Conservation (phyloP, 2,797 vertebrate species). For the Euthynnus affinis region DNA sequence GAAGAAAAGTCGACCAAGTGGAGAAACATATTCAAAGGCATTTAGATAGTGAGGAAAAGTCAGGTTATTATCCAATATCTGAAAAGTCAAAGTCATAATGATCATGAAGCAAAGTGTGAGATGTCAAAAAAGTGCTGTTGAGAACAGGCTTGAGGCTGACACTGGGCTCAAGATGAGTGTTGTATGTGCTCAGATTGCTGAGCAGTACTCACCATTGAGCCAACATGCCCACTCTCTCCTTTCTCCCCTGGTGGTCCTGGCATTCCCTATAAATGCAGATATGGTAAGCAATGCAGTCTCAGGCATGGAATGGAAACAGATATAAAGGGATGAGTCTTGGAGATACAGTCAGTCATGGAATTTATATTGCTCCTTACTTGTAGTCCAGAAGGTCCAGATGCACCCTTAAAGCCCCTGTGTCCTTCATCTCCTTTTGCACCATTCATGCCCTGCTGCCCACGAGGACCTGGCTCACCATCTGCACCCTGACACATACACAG, state of each 20-base stretch:
- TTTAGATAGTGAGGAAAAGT: conserved; percentile 15
- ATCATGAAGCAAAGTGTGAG: conserved; percentile 27
- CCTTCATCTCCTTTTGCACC: conserved; percentile 96
- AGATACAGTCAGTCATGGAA: not conserved
- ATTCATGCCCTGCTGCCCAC: conserved; percentile 93
- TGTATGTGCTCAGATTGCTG: conserved; percentile 20
- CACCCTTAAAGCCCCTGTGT: conserved; percentile 87
- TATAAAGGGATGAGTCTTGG: not conserved
- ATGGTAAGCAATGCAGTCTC: conserved; percentile 13
- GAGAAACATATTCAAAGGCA: conserved; percentile 21
- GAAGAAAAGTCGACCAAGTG: not conserved
- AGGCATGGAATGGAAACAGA: conserved; percentile 17
- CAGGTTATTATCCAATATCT: conserved; percentile 8
- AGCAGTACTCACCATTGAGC: conserved; percentile 86
- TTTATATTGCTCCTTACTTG: conserved; percentile 82
- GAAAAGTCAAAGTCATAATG: conserved; percentile 31
- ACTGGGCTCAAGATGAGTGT: conserved; percentile 25
- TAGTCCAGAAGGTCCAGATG: conserved; percentile 87
- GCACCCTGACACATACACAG: conserved; percentile 83
- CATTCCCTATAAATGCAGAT: conserved; percentile 85
- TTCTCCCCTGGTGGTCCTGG: conserved; percentile 92
- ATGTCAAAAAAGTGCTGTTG: conserved; percentile 32
- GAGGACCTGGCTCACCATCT: conserved; percentile 92
- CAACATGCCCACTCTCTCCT: conserved; percentile 91
- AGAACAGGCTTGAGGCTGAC: conserved; percentile 30